Conservation (phyloP, 2,113 vertebrate genomes). For the Tichodroma muraria region DNA sequence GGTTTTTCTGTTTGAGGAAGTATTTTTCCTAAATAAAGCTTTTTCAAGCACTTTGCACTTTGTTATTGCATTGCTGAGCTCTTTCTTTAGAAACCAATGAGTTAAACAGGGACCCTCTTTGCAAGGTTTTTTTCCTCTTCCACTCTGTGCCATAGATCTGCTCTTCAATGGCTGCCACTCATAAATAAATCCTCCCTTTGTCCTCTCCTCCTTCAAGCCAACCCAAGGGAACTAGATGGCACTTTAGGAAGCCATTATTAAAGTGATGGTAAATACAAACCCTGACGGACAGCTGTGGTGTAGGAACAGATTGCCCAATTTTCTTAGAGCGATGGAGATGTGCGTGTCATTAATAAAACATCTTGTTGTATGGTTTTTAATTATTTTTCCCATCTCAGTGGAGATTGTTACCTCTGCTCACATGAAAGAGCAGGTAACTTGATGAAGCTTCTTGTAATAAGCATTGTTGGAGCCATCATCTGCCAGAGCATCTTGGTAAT, state of each 20-base stretch:
- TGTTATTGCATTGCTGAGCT: background rate
- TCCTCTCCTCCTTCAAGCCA: background rate
- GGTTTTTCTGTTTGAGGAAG: accelerated
- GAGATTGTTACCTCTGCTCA: slow-evolving; percentile 12
- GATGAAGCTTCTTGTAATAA: slow-evolving; percentile 47
- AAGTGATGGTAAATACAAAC: background rate
- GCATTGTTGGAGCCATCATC: slow-evolving; percentile 37
- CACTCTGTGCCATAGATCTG: background rate
- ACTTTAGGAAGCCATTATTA: background rate
- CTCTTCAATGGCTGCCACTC: background rate
- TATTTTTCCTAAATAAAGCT: background rate
- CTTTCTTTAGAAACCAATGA: background rate
- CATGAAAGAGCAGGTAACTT: slow-evolving; percentile 14
- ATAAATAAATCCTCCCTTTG: background rate
- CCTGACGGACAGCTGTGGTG: background rate
- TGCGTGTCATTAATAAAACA: slow-evolving; percentile 24
- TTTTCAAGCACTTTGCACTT: background rate
- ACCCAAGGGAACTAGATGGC: background rate
- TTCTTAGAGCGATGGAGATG: background rate
- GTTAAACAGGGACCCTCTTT: background rate
- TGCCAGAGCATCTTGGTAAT: slow-evolving; percentile 34
- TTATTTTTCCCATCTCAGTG: slow-evolving; percentile 51
- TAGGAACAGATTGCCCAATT: slow-evolving; percentile 14
- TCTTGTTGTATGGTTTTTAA: slow-evolving; percentile 53
- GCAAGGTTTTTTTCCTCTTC: background rate